These are phyloP conservation scores for Manacus vitellinus DNA, from an alignment of 2,113 vertebrate genomes.

Conservation along the genomic window DNA sequence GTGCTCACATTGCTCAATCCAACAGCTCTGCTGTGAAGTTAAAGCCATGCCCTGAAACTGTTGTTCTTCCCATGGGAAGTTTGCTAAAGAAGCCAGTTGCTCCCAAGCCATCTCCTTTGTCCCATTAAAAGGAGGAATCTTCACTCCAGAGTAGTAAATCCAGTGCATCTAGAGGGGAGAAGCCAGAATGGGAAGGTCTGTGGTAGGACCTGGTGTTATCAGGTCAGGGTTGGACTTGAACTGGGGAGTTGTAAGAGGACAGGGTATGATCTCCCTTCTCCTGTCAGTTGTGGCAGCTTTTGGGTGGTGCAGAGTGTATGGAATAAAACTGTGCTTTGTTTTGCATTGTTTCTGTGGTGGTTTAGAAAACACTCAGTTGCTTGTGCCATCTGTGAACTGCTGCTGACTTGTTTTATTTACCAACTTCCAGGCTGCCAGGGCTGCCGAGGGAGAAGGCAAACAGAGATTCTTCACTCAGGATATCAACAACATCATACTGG, in stretches of 20 bases:
- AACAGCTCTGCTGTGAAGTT: neutral
- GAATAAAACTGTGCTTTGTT: neutral
- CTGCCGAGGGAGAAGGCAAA: conserved; percentile 86
- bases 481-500: conserved; percentile 87
- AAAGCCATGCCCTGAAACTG: neutral
- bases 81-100: neutral
- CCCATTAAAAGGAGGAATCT: neutral
- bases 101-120: neutral
- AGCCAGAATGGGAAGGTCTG: neutral
- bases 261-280: neutral
- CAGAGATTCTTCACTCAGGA: conserved; percentile 90
- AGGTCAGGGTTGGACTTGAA: neutral
- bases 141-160: neutral
- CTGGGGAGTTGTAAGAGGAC: neutral
- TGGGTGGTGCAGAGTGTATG: neutral
- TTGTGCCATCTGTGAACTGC: neutral
- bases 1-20: neutral
- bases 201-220: neutral
- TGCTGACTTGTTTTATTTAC: conserved; percentile 25
- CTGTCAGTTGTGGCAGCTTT: neutral
- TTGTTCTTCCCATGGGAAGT: neutral
- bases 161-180: neutral
- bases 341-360: neutral
- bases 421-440: conserved; percentile 81
- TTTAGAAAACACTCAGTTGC: neutral